Base-by-base conservation (phyloP, 1,140 invertebrate species). In the Pantala flavescens region DNA sequence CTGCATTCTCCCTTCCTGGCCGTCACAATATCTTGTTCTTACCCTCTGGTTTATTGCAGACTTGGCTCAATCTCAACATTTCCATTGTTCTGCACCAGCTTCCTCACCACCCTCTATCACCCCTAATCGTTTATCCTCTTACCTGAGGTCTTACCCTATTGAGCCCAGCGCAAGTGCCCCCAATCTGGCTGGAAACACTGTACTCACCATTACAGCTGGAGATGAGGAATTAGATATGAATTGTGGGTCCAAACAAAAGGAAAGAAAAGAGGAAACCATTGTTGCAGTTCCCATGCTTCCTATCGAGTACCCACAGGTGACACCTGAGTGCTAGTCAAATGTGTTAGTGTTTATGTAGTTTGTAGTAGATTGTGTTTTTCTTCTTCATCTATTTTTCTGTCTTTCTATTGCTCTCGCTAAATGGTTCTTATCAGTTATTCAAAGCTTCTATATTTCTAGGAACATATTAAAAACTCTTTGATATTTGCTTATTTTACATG, bases 151-250 rank as follows among this genome's bases (percentile, higher is more conserved):
- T 63, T 19, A 19, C 49, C 14, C 49, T 12, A 63, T 63, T 63
- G 49, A 63, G 49, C 49, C 49, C 49, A 63, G 49, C 49, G 49
- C 49, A 7, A 63, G 49, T 63, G 49, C 49, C n/a, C 49, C 49
- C n/a, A 63, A 63, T 63, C 49, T 63, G 49, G 49, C 49, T 63
- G 49, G 49, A 16, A 63, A 63, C 49, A 63, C 49, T 63, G 49
- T 63, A 63, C 49, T 63, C 49, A 21, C 49, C 49, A 16, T 63
- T 21, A 63, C 49, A 19, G 49, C 49, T 7, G 16, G 49, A 19
- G 49, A 63, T 63, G 49, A 63, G n/a, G 16, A 63, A 63, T 63
- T 63, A 63, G 49, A 63, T 63, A 21, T 63, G 14, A 21, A 21
- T 63, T 63, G 16, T 21, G n/a, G 49, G 16, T 63, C 49, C 49